Evolutionary conservation across 2,113 vertebrate genomes (phyloP), one percentile per base, ranked within the genome.

Genomic region (Leuciscus idus): DNA sequence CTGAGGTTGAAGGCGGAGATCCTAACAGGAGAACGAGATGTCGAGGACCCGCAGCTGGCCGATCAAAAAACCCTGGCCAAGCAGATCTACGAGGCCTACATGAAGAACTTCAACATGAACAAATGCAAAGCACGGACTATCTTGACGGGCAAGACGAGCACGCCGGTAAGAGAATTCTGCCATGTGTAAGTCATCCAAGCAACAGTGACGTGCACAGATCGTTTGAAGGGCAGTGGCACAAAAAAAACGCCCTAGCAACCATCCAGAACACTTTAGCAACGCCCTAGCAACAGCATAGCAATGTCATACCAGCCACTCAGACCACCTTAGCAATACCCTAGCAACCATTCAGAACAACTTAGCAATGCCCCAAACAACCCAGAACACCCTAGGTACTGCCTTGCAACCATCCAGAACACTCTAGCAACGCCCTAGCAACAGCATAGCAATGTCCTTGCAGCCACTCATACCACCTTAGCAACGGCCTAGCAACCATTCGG

Each of bases 31-130:
- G 98, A 98, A 46, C 94, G 91, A 21, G 95, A 96, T 9, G 81
- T 94, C 6, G 96, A 95, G 81, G 95, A 97, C 88, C 94, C 97
- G 0, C 95, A 95, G 86, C 88, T 94, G 0, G 96, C 97, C 2
- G 97, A 99, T 91, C 97, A 98, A 91, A 97, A 96, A 89, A 98
- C 96, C 1, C 96, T 99, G 57, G 97, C 98, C 91, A 96, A 94
- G 91, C 95, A 96, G 87, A 98, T 99, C 90, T 96, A 98, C 2
- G 98, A 99, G 82, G 97, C 98, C 89, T 99, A 99, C 94, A 91
- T 98, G 93, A 99, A 97, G 94, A 99, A 97, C 94, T 99, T 99
- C 94, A 98, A 96, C 89, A 99, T 99, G 98, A 99, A 97, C 95
- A 99, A 99, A 93, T 94, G 96, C 89, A 99, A 99, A 93, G 97